Percentiles rank a stretch among this genome's conserved stretches.
Conservation (phyloP, 2,888 invertebrate genomes). For the Pachydiplax longipennis region DNA sequence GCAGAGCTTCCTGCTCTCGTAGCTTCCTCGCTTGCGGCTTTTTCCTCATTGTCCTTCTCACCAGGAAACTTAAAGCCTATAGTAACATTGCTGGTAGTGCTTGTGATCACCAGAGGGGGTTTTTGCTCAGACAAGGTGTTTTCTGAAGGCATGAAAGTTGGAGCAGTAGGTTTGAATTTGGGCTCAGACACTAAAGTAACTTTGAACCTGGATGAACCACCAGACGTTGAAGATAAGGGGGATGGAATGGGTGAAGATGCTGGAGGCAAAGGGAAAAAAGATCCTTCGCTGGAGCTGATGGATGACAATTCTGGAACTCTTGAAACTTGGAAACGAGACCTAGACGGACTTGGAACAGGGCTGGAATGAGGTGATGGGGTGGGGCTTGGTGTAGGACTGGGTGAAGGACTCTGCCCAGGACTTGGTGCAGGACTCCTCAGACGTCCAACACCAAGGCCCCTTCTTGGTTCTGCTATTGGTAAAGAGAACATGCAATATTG, state of each 20-base stretch:
- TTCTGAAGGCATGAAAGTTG: slow-evolving; percentile 7
- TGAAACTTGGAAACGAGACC: slow-evolving; percentile 57
- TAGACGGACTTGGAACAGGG: slow-evolving; percentile 68
- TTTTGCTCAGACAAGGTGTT: slow-evolving; percentile 6
- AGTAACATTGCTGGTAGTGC: slow-evolving; percentile 56
- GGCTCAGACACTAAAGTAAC: slow-evolving; percentile 49
- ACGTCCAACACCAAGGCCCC: slow-evolving; percentile 61
- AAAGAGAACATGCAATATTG: slow-evolving; percentile 23
- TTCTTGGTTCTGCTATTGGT: slow-evolving; percentile 58
- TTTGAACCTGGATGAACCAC: slow-evolving; percentile 56
- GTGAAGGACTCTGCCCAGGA: slow-evolving; percentile 71
- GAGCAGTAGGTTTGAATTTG: background rate
- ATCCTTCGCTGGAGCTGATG: slow-evolving; percentile 56
- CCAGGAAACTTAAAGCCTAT: slow-evolving; percentile 60
- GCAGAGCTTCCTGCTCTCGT: background rate
- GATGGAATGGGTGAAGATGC: slow-evolving; percentile 58
- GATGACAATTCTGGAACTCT: slow-evolving; percentile 55
- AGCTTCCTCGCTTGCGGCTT: background rate
- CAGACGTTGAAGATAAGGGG: slow-evolving; percentile 62
- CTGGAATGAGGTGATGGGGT: slow-evolving; percentile 56
- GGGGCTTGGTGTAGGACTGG: slow-evolving; percentile 58
- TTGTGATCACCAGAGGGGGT: slow-evolving; percentile 50
- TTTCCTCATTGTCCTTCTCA: slow-evolving; percentile 51
- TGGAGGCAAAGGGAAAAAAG: slow-evolving; percentile 55
- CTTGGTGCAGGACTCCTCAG: slow-evolving; percentile 73